Evolutionary conservation across 2,888 invertebrate genomes (phyloP), one percentile per base, ranked within the genome.

Genomic region (Ophion obscuratus): DNA sequence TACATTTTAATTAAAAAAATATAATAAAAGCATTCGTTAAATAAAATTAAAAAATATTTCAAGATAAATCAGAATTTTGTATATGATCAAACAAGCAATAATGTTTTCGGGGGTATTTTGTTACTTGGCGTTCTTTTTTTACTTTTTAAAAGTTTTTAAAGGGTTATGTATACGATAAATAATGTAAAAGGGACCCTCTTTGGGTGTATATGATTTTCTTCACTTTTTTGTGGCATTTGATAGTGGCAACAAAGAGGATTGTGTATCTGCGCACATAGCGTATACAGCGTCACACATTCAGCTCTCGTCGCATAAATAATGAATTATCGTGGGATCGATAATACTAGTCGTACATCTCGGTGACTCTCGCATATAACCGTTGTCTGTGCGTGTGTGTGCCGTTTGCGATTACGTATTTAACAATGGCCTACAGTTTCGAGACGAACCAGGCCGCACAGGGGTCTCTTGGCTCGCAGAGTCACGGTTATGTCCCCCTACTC

Each of bases 261-360:
- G 62, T 62, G n/a, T 61, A 61, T 10, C n/a, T 36, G 64, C 24
- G 31, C 36, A 64, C 57, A 47, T 36, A 27, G 7, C 53, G 44
- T 70, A 47, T 5, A 53, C 17, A 59, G 68, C 76, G 70, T 67
- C 31, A 67, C 75, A 66, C 61, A 79, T 78, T 77, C 71, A 89
- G 90, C 90, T 89, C 87, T 47, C 59, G 9, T 76, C 40, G 61
- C 87, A 90, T 92, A 90, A 92, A 92, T 92, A 92, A 92, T 92
- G 90, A 91, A 92, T 91, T 89, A 75, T 84, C 85, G 74, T 73
- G 66, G 89, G 91, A 92, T 92, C 92, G 91, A 92, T 92, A 88
- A 70, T 87, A 89, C 90, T 88, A 90, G 84, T 87, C 87, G 90
- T 89, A 89, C 88, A 90, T 90, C 89, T 88, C 88, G 85, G 84